These are phyloP conservation scores for Ctenomys sociabilis DNA, from an alignment of 2,113 vertebrate species.

Conservation along the genomic window DNA sequence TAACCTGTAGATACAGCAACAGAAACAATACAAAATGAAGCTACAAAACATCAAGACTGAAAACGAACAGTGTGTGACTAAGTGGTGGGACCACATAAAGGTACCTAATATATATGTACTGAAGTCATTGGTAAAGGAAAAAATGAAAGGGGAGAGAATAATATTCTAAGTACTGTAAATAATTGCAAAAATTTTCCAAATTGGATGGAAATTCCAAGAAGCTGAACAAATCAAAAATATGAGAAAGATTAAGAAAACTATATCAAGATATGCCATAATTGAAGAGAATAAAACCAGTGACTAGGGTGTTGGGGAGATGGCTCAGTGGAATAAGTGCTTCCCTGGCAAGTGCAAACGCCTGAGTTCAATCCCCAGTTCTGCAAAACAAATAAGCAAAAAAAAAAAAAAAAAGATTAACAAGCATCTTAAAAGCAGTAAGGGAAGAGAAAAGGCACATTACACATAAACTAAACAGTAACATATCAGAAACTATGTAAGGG, in stretches of 20 bases:
- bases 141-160: background rate
- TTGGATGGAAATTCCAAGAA: background rate
- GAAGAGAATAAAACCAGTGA: background rate
- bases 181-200: background rate
- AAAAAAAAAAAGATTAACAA: no score
- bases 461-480: background rate
- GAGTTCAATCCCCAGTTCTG: no score
- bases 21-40: background rate
- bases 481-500: background rate
- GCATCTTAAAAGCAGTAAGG: background rate
- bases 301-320: no score
- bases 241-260: background rate
- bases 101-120: background rate
- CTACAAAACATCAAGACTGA: background rate
- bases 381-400: no score
- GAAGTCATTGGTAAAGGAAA: background rate
- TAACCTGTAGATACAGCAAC: background rate
- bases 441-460: background rate
- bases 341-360: no score
- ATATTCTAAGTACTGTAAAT: background rate
- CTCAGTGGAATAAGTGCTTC: no score
- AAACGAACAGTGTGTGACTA: background rate
- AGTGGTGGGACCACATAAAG: background rate
- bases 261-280: background rate
- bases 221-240: background rate